Percentiles rank a stretch among this genome's conserved stretches.
phyloP scores from a whole-genome alignment of 1,140 invertebrate genomes.

The Hypothenemus hampei region DNA sequence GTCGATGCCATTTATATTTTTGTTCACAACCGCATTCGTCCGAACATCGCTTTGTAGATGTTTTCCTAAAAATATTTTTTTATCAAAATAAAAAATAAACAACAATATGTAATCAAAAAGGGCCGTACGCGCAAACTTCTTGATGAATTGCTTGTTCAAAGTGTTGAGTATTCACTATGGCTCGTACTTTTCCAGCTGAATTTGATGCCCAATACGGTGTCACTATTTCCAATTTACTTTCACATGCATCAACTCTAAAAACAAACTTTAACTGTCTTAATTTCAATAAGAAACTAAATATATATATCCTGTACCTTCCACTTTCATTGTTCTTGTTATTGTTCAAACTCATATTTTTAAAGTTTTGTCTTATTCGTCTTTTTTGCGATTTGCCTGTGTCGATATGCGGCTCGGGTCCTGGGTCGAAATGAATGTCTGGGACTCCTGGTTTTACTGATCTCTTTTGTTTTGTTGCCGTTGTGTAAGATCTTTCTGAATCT shows the following conservation, averaged over 20 bases:
- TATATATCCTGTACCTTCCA: slow-evolving; percentile 54
- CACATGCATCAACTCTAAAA: slow-evolving; percentile 78
- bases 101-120: background rate
- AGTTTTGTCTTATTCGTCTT: slow-evolving; percentile 52
- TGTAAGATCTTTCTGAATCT: background rate
- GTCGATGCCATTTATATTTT: slow-evolving; percentile 83
- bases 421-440: slow-evolving; percentile 48
- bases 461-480: slow-evolving; percentile 49
- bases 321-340: slow-evolving; percentile 54
- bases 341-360: slow-evolving; percentile 47
- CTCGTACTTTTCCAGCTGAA: slow-evolving; percentile 82
- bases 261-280: background rate
- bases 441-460: slow-evolving; percentile 50
- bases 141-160: slow-evolving; percentile 94
- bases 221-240: slow-evolving; percentile 88
- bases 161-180: slow-evolving; percentile 90
- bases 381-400: slow-evolving; percentile 46
- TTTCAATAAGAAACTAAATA: background rate
- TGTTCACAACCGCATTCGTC: slow-evolving; percentile 85
- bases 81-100: background rate
- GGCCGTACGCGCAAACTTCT: slow-evolving; percentile 65
- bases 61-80: slow-evolving; percentile 57
- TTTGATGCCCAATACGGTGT: slow-evolving; percentile 93
- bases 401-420: slow-evolving; percentile 38
- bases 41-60: slow-evolving; percentile 70